Evolutionary conservation across 2,888 invertebrate genomes (phyloP).

Genomic region (Cantharis rustica): DNA sequence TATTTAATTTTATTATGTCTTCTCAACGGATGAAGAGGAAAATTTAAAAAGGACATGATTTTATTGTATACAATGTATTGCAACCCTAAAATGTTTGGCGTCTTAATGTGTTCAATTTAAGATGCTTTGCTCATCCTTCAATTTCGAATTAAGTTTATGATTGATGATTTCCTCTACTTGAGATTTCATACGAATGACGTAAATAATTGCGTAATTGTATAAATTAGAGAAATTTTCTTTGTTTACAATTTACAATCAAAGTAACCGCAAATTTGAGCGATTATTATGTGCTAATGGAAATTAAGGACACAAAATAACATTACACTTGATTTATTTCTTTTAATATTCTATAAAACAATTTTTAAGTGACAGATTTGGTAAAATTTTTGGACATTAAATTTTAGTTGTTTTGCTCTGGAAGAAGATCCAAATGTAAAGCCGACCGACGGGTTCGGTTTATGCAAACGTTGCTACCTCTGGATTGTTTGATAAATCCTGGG

Average conservation of each 20-base stretch:
- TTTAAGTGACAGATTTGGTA: neutral
- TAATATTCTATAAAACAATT: neutral
- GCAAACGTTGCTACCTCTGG: slow-evolving; percentile 68
- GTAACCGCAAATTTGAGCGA: neutral
- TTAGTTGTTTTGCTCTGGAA: slow-evolving; percentile 43
- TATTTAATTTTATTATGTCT: too few relatives aligned
- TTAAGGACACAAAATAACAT: neutral
- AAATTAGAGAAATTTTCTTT: neutral
- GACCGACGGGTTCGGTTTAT: slow-evolving; percentile 59
- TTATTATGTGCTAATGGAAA: neutral
- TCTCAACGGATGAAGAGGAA: too few relatives aligned
- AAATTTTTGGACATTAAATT: neutral
- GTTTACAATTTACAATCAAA: neutral
- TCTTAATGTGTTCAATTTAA: neutral
- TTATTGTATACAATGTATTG: too few relatives aligned
- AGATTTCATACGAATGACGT: neutral
- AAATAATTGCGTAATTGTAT: neutral
- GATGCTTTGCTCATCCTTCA: neutral
- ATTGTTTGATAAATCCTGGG: slow-evolving; percentile 68
- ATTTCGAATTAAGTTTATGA: neutral
- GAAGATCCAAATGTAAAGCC: slow-evolving; percentile 47
- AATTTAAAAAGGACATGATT: too few relatives aligned
- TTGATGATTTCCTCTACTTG: neutral
- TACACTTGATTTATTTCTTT: neutral
- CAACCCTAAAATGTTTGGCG: neutral